Conservation (phyloP, 2,113 vertebrate species). For the Mobula hypostoma region DNA sequence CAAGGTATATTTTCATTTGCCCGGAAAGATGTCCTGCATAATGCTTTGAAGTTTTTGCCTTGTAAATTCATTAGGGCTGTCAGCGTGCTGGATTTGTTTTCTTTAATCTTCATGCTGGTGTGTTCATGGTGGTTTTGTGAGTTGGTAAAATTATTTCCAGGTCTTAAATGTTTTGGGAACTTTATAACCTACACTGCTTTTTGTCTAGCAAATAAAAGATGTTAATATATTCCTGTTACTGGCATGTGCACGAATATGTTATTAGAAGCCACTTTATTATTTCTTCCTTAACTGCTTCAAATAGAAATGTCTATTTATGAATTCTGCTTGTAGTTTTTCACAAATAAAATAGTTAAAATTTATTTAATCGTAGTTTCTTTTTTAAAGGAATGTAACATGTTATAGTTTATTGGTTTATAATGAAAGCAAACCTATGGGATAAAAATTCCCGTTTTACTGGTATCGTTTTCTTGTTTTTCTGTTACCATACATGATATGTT, state of each 20-base stretch:
- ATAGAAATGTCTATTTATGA: conserved; percentile 99
- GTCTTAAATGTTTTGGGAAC: conserved; percentile 89
- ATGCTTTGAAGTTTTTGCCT: conserved; percentile 84
- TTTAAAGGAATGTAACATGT: conserved; percentile 17
- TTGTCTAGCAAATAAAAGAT: conserved; percentile 94
- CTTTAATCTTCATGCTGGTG: conserved; percentile 77
- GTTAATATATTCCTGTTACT: conserved; percentile 98
- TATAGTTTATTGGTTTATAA: conserved; percentile 42
- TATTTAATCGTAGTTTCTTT: conserved; percentile 51
- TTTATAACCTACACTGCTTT: conserved; percentile 92
- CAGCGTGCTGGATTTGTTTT: conserved; percentile 67
- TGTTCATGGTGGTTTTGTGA: conserved; percentile 96
- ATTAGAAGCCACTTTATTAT: conserved; percentile 94
- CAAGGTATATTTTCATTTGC: conserved; percentile 82
- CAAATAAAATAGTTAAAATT: conserved; percentile 99
- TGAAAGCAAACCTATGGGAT: not conserved
- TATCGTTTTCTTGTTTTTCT: not conserved
- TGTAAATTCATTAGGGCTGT: conserved; percentile 77
- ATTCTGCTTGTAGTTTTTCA: conserved; percentile 99
- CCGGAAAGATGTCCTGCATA: conserved; percentile 93
- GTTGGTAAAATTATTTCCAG: conserved; percentile 87
- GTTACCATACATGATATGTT: not conserved
- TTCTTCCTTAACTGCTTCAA: conserved; percentile 80
- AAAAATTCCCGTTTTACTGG: not conserved
- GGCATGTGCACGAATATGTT: conserved; percentile 99